phyloP scores from a whole-genome alignment of 2,797 vertebrate genomes.

The Poeciliopsis infans region DNA sequence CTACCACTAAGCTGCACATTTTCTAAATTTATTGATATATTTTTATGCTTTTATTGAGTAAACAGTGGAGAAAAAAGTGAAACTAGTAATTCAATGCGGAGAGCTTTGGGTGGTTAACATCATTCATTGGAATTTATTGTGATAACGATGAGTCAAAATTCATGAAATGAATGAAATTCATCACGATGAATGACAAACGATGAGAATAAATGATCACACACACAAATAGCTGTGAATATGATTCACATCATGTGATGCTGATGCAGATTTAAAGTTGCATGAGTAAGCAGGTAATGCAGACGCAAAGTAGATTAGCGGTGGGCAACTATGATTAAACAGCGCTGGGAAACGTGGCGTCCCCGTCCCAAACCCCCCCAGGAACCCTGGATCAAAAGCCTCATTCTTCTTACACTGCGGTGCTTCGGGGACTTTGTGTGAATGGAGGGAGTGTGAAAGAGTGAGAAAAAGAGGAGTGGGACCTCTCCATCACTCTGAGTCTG shows the following conservation, averaged over 20 bases:
- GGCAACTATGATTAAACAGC: conserved; percentile 38
- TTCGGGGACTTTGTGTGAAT: conserved; percentile 42
- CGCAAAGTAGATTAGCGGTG: conserved; percentile 24
- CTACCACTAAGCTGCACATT: no score
- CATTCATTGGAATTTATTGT: no score
- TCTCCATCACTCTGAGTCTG: conserved; percentile 68
- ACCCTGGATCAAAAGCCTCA: conserved; percentile 30
- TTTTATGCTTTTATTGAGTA: no score
- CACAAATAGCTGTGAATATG: background rate
- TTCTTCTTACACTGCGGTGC: conserved; percentile 42
- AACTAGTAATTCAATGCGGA: no score
- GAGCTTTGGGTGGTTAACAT: no score
- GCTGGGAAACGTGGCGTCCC: conserved; percentile 11
- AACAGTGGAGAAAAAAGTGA: no score
- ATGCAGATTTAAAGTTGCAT: conserved; percentile 15
- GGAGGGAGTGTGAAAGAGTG: conserved; percentile 50
- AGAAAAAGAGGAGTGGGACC: conserved; percentile 63
- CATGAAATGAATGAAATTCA: no score
- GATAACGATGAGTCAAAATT: no score
- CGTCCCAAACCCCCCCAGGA: accelerated
- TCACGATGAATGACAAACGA: no score
- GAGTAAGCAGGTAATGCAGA: background rate
- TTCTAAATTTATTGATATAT: no score
- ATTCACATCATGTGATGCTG: conserved; percentile 11
- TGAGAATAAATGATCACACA: background rate